Percentiles rank a stretch among this genome's conserved stretches.
Conservation (phyloP, 2,113 vertebrate genomes). For the Sminthopsis crassicaudata region DNA sequence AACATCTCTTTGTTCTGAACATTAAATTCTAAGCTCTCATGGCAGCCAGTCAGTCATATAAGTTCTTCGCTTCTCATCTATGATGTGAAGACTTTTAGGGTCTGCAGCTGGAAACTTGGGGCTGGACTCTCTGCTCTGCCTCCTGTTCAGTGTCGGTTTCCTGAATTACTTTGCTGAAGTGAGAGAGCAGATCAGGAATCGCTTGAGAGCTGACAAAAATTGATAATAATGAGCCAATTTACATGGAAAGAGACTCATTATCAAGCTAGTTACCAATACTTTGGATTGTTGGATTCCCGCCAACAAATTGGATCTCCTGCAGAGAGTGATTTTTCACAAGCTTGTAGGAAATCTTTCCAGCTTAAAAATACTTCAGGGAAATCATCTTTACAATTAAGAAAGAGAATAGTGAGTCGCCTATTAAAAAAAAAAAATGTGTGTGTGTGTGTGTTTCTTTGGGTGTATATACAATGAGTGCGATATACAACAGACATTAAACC, state of each 20-base stretch:
- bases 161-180: background rate
- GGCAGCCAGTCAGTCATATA: background rate
- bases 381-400: conserved; percentile 37
- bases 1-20: conserved; percentile 70
- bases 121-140: background rate
- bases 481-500: background rate
- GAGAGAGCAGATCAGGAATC: conserved; percentile 53
- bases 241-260: conserved; percentile 35
- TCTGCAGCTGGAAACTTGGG: conserved; percentile 5
- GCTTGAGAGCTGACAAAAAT: conserved; percentile 60
- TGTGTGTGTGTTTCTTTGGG: background rate
- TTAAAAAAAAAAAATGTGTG: background rate
- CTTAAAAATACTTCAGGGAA: conserved; percentile 59
- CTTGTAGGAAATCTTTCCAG: conserved; percentile 51
- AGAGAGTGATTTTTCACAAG: conserved; percentile 51
- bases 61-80: background rate
- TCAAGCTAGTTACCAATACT: conserved; percentile 37
- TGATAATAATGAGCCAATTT: conserved; percentile 59
- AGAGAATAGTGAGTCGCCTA: background rate
- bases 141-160: background rate
- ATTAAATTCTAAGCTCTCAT: conserved; percentile 53
- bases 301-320: conserved; percentile 55
- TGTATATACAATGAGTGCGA: background rate
- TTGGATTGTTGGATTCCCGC: conserved; percentile 59
- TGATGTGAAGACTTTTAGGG: conserved; percentile 12